Evolutionary conservation across 2,797 vertebrate genomes (phyloP).

Genomic region (Sciurus vulgaris): DNA sequence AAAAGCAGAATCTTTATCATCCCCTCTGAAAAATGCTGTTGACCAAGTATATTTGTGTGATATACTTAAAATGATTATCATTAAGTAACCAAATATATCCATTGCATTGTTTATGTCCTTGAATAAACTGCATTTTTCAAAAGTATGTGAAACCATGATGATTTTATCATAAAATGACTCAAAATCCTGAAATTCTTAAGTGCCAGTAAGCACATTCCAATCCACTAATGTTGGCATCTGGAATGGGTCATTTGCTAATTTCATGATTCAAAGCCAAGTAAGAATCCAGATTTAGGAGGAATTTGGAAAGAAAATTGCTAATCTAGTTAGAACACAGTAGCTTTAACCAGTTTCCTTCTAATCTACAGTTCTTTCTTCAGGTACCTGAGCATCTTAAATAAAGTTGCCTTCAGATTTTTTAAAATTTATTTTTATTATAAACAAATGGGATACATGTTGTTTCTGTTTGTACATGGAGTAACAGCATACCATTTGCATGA

Average conservation of each 20-base stretch:
- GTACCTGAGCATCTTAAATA: neutral
- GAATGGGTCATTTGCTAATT: neutral
- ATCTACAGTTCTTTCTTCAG: neutral
- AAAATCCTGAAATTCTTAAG: neutral
- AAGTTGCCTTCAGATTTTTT: neutral
- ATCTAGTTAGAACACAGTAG: neutral
- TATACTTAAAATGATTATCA: neutral
- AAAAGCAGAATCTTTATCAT: neutral
- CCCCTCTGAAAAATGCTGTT: neutral
- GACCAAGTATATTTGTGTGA: neutral
- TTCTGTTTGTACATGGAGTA: too few relatives aligned
- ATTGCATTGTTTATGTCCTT: neutral
- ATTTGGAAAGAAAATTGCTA: neutral
- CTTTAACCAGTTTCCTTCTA: neutral
- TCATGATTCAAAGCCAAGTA: neutral
- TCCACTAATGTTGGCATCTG: neutral
- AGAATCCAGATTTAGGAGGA: neutral
- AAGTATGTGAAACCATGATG: neutral
- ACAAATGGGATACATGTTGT: too few relatives aligned
- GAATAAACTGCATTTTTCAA: neutral
- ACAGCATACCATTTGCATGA: too few relatives aligned
- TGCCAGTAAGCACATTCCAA: neutral
- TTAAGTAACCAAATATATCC: neutral
- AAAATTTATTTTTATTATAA: too few relatives aligned
- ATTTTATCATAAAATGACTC: conserved; percentile 47